Conservation (phyloP, 2,888 invertebrate genomes). For the Andricus quercusramuli region DNA sequence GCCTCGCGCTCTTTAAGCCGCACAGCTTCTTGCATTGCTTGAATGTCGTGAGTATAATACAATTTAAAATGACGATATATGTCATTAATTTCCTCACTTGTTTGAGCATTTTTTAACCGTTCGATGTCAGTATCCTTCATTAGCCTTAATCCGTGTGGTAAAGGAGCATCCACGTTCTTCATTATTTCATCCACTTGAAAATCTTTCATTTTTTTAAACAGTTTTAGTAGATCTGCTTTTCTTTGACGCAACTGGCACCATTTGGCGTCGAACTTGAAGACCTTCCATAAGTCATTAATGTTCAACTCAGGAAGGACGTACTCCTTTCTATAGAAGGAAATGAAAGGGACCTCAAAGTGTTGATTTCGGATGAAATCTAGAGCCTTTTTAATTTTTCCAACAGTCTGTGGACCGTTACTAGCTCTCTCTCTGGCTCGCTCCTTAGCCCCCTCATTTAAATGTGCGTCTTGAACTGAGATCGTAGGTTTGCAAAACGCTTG, state of each 20-base stretch:
- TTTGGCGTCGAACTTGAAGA: constrained; percentile 96
- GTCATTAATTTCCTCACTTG: constrained; percentile 94
- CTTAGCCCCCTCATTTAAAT: constrained; percentile 80
- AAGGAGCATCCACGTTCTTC: constrained; percentile 89
- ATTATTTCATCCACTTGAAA: constrained; percentile 91
- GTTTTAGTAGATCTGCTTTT: constrained; percentile 88
- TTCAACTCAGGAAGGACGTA: constrained; percentile 96
- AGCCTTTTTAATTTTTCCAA: constrained; percentile 94
- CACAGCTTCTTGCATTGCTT: constrained; percentile 89
- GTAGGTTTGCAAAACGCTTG: constrained; percentile 93
- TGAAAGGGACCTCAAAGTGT: constrained; percentile 97
- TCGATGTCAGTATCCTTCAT: constrained; percentile 93
- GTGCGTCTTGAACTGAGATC: constrained; percentile 88
- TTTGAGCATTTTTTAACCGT: constrained; percentile 87
- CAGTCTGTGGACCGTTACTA: constrained; percentile 85
- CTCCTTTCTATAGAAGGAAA: constrained; percentile 98
- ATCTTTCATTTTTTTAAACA: constrained; percentile 95
- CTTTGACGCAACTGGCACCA: constrained; percentile 94
- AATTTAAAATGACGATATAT: constrained; percentile 94
- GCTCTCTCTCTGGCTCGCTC: constrained; percentile 80
- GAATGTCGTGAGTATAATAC: constrained; percentile 92
- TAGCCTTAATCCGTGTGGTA: constrained; percentile 90
- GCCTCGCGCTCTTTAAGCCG: constrained; percentile 84
- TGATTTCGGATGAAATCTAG: constrained; percentile 98
- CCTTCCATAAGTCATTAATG: constrained; percentile 98